Conservation (phyloP, 2,113 vertebrate genomes). For the Alexandromys fortis region DNA sequence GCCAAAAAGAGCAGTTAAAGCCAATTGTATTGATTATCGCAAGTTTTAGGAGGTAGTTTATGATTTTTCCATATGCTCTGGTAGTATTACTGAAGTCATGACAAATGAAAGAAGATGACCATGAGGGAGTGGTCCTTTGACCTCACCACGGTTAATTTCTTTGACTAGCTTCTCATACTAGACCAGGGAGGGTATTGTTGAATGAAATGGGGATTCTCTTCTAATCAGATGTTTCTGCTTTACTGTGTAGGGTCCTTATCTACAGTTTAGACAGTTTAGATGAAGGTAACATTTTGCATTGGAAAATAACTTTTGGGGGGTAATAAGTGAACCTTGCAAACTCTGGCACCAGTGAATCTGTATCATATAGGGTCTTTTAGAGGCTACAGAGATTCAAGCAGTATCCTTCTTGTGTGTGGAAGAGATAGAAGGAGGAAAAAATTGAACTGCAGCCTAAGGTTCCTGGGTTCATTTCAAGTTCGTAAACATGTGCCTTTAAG, state of each 20-base stretch:
- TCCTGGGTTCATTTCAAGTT: conserved; percentile 18
- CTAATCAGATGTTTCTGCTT: conserved; percentile 7
- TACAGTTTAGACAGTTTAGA: not conserved
- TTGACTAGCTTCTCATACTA: conserved; percentile 48
- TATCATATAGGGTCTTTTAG: not conserved
- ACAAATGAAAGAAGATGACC: conserved; percentile 18
- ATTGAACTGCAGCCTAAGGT: not conserved
- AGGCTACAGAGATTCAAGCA: not conserved
- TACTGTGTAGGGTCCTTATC: not conserved
- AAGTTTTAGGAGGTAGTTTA: conserved; percentile 6
- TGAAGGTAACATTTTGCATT: not conserved
- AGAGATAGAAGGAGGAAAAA: not conserved
- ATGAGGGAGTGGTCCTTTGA: not conserved
- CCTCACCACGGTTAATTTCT: conserved; percentile 34
- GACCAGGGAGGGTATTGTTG: not conserved
- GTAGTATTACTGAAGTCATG: not conserved
- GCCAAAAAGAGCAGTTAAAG: not conserved
- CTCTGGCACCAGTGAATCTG: conserved; percentile 42
- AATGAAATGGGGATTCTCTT: conserved; percentile 7
- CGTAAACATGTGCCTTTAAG: conserved; percentile 1
- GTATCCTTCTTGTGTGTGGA: not conserved
- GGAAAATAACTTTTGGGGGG: not conserved
- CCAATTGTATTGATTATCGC: not conserved
- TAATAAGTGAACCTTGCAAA: conserved; percentile 22
- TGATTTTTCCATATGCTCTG: not conserved